Evolutionary conservation across 2,113 vertebrate genomes (phyloP), one percentile per base, ranked within the genome.

Genomic region (Erythrolamprus reginae): DNA sequence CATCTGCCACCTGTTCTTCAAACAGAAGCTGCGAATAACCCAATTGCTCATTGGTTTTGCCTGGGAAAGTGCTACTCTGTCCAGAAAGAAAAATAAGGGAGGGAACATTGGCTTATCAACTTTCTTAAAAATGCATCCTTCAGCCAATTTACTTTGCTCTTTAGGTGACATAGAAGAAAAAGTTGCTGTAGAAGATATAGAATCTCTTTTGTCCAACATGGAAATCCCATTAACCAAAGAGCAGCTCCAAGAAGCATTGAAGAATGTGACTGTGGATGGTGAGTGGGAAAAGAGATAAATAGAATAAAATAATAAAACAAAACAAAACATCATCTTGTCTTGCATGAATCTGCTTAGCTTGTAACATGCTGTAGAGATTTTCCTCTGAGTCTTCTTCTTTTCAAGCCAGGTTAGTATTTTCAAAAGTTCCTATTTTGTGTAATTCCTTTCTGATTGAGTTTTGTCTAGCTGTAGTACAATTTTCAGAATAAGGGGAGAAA

Each of bases 161-260:
- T 45, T 28, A 5, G n/a, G 56, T 65, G 61, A 50, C 87, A 47
- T n/a, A 94, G 92, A 42, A 83, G 87, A 91, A n/a, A 51, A 12
- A 70, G 33, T 89, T 28, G 23, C 45, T 88, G 7, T 82, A 21
- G n/a, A 90, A 88, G 94, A 91, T 2, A 9, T 84, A 56, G 89
- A 90, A 58, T 90, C 52, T 8, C 3, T 92, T 90, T 91, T 89
- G 84, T 9, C 89, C 84, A 90, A 48, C 52, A 48, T 83, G 51
- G 92, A 94, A 61, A 91, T 87, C 42, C 51, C 53, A 3, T 56
- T 95, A 84, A 84, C 89, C 33, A 82, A 91, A 53, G 7, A 93
- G 61, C 90, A 92, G 77, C 90, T 93, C 8, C 88, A 70, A 84
- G 86, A 96, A 33, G 48, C 92, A 7, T 52, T 51, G 90, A 77